phyloP scores from a whole-genome alignment of 2,888 invertebrate genomes.

The Branchipolynoe longqiensis region DNA sequence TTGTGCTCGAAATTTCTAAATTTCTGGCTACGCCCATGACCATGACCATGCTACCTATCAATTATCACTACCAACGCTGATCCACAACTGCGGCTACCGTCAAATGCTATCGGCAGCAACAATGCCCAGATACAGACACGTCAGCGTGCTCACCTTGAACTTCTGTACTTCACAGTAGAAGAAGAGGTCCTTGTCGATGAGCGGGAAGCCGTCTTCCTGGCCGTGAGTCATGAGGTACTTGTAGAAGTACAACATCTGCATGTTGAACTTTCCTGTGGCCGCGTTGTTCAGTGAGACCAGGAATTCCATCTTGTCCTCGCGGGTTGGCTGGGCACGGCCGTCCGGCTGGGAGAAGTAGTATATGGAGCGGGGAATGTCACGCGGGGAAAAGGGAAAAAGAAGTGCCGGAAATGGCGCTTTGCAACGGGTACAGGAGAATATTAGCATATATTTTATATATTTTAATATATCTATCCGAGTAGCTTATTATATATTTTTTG shows the following conservation, averaged over 20 bases:
- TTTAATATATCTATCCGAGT: too few species aligned
- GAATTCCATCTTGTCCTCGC: constrained; percentile 79
- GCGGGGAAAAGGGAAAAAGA: neutral
- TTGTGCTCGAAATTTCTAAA: too few species aligned
- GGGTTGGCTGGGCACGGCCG: constrained; percentile 72
- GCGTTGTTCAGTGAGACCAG: constrained; percentile 75
- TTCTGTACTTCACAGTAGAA: constrained; percentile 81
- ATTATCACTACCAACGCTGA: too few species aligned
- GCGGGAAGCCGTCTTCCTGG: constrained; percentile 78
- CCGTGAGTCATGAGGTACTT: constrained; percentile 80
- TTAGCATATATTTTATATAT: too few species aligned
- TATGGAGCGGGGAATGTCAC: neutral
- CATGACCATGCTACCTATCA: too few species aligned
- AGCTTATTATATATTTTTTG: too few species aligned
- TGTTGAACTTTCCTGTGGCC: constrained; percentile 74
- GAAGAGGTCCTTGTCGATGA: constrained; percentile 80
- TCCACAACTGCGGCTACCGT: too few species aligned
- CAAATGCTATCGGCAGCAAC: too few species aligned
- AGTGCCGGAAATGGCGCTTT: neutral
- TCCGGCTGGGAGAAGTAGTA: constrained; percentile 54
- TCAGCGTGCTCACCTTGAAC: constrained; percentile 76
- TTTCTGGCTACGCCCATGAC: too few species aligned
- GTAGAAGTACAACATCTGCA: constrained; percentile 80
- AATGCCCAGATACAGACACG: too few species aligned
- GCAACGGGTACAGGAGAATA: neutral